These are phyloP conservation scores for Bicyclus anynana DNA, from an alignment of 1,140 invertebrate species.

Conservation along the genomic window DNA sequence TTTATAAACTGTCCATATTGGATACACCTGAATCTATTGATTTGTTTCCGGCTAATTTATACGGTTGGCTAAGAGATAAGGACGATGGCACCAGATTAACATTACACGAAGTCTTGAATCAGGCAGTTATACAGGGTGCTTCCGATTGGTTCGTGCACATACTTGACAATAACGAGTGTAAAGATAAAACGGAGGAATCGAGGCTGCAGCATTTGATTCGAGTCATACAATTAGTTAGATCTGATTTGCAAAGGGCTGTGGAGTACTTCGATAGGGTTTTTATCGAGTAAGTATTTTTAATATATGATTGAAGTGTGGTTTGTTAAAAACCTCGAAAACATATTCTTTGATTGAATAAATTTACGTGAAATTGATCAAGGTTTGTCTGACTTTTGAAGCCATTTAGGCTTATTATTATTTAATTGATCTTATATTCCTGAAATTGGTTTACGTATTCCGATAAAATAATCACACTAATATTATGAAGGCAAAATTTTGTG, in stretches of 20 bases:
- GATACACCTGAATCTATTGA: slow-evolving; percentile 80
- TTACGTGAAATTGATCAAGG: too few relatives aligned
- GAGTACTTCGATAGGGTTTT: slow-evolving; percentile 91
- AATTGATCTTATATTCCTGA: too few relatives aligned
- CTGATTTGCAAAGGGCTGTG: slow-evolving; percentile 88
- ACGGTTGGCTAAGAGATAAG: slow-evolving; percentile 80
- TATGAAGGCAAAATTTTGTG: too few relatives aligned
- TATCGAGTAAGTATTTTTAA: slow-evolving; percentile 79
- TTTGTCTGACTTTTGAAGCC: too few relatives aligned
- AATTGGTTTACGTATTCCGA: too few relatives aligned
- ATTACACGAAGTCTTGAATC: slow-evolving; percentile 80
- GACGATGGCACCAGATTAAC: slow-evolving; percentile 76
- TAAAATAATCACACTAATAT: too few relatives aligned
- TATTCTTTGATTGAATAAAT: slow-evolving; percentile 1
- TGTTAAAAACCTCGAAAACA: too few relatives aligned
- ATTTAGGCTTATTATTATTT: too few relatives aligned
- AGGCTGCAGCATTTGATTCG: slow-evolving; percentile 87
- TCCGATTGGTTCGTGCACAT: slow-evolving; percentile 88
- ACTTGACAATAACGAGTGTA: slow-evolving; percentile 81
- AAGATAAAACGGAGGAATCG: slow-evolving; percentile 80
- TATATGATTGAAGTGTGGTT: too few relatives aligned
- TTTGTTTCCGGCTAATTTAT: slow-evolving; percentile 83
- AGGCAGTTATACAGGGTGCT: slow-evolving; percentile 84
- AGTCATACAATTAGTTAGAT: slow-evolving; percentile 88
- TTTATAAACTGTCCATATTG: slow-evolving; percentile 79